These are phyloP conservation scores for Chelonus insularis DNA, from an alignment of 1,140 invertebrate species.

Conservation along the genomic window DNA sequence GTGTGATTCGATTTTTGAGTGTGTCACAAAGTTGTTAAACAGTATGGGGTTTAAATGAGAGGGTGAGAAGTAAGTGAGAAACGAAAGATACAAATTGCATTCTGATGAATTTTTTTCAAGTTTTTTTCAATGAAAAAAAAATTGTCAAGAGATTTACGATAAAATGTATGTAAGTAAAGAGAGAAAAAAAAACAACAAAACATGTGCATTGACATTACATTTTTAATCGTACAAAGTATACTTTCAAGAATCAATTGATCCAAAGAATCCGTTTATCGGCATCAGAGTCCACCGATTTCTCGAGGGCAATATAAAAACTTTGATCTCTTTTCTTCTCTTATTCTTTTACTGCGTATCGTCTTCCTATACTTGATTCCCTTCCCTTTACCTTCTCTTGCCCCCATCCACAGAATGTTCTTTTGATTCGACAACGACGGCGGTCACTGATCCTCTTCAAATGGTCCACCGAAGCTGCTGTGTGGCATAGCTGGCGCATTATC, in stretches of 20 bases:
- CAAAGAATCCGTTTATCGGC: conserved; percentile 16
- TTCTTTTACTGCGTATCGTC: neutral
- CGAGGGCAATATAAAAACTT: conserved; percentile 5
- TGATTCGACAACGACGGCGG: conserved; percentile 21
- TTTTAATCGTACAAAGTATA: neutral
- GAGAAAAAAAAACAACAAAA: no score
- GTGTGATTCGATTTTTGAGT: conserved; percentile 32
- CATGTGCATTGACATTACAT: no score
- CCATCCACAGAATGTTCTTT: conserved; percentile 8
- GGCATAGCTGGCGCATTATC: conserved; percentile 38
- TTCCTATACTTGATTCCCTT: no score
- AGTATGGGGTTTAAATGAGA: conserved; percentile 8
- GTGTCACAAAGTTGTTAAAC: conserved; percentile 19
- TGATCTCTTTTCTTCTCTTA: neutral
- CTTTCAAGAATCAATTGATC: neutral
- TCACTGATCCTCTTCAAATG: conserved; percentile 25
- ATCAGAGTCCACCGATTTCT: conserved; percentile 15
- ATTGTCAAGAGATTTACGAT: neutral
- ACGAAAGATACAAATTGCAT: neutral
- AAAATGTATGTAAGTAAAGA: neutral
- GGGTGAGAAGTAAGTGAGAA: neutral
- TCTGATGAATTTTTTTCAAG: neutral
- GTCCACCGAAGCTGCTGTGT: conserved; percentile 29
- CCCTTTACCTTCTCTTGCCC: neutral
- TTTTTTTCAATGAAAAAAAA: no score